Evolutionary conservation across 2,888 invertebrate genomes (phyloP), one percentile per base, ranked within the genome.

Genomic region (Heliconius erato): DNA sequence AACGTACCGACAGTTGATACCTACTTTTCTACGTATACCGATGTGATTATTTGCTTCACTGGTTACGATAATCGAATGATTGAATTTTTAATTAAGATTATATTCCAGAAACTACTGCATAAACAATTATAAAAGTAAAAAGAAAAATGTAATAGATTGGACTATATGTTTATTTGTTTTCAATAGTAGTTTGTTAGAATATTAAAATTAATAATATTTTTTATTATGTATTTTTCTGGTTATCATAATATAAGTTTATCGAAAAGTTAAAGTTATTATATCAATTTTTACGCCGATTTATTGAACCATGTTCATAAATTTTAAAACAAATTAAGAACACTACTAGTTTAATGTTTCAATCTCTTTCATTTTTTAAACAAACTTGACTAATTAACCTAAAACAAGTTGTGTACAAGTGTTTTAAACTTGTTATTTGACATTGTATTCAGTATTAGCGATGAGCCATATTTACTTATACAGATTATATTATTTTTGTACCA

Each of bases 41-140:
- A 69, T 69, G 54, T 68, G 59, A 80, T 80, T 69, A 76, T 76
- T 76, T 69, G 59, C 69, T 44, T 76, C 74, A 59, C 67, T 76
- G 74, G 68, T 76, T 76, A 59, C 26, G 19, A n/a, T 69, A 80
- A 68, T 80, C 35, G 59, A 59, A 44, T 44, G 14, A 44, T 72
- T 44, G 16, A 49, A 44, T 16, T 72, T 16, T 72, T 35, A 72
- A 26, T 72, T 72, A 49, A 5, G 19, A 26, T 26, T 44, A 28
- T 49, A 44, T 7, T 28, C 26, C 26, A 72, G 26, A 26, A 26
- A 72, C 44, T 44, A 1, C 12, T 26, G 9, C n/a, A 40, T 26
- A 49, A 71, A 26, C 26, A 49, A 72, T 71, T 44, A 71, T 6
- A 40, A 71, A 1, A 40, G 12, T 35, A n/a, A 40, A 1, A 40